Conservation (phyloP, 2,888 invertebrate genomes). For the Scaptomyza reducta region DNA sequence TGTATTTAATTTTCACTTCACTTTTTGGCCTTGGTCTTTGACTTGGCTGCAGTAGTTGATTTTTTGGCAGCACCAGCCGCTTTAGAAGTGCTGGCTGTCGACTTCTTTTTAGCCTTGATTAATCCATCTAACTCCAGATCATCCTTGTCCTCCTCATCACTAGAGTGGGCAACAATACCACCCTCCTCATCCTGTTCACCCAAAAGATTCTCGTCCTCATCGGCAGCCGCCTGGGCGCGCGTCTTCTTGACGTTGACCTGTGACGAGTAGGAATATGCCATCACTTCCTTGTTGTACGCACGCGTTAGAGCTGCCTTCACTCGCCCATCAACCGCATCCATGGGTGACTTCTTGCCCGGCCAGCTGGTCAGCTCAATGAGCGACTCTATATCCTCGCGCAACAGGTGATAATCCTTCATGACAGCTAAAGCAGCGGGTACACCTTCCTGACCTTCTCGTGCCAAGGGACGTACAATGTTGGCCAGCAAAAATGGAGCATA, state of each 20-base stretch:
- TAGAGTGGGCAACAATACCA: constrained; percentile 64
- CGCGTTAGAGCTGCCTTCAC: constrained; percentile 97
- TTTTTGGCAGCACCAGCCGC: constrained; percentile 57
- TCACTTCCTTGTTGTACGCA: constrained; percentile 93
- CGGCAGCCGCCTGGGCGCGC: constrained; percentile 85
- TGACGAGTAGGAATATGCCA: constrained; percentile 91
- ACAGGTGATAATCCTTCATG: constrained; percentile 93
- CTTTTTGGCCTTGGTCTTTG: constrained; percentile 74
- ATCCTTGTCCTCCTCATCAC: constrained; percentile 86
- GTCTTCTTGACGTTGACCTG: constrained; percentile 87
- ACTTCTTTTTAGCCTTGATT: constrained; percentile 87
- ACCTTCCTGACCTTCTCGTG: constrained; percentile 89
- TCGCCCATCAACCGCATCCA: constrained; percentile 90
- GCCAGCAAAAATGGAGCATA: constrained; percentile 92
- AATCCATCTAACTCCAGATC: constrained; percentile 90
- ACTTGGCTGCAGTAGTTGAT: constrained; percentile 47
- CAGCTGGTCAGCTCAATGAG: constrained; percentile 93
- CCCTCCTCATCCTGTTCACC: constrained; percentile 83
- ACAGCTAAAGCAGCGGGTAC: constrained; percentile 89
- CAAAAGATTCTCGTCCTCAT: constrained; percentile 82
- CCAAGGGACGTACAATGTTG: constrained; percentile 90
- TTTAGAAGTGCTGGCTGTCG: constrained; percentile 56
- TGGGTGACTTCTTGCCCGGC: constrained; percentile 91
- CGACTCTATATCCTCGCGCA: constrained; percentile 96
- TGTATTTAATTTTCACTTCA: constrained; percentile 29